A percentile compares a stretch with the other conserved stretches of the same genome.
phyloP scores from a whole-genome alignment of 2,888 invertebrate species.

The Lobophora halterata region DNA sequence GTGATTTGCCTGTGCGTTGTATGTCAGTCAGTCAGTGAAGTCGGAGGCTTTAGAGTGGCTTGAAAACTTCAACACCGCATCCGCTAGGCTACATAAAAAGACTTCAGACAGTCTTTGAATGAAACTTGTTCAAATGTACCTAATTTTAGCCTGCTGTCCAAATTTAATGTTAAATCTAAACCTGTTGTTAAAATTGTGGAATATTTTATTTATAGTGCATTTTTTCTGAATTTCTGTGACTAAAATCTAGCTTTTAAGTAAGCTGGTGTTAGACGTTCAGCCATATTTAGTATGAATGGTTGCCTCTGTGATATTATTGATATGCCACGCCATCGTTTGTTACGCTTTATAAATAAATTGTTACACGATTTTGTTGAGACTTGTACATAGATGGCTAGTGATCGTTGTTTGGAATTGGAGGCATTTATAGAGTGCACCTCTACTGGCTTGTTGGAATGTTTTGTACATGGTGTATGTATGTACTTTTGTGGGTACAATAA shows the following conservation, averaged over 20 bases:
- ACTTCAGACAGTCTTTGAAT: too few relatives aligned
- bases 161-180: conserved; percentile 2
- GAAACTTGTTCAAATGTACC: not conserved
- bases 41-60: too few relatives aligned
- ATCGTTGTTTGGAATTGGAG: conserved; percentile 54
- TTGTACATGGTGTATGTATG: conserved; percentile 62
- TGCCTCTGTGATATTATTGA: conserved; percentile 60
- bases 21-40: too few relatives aligned
- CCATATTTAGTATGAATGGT: conserved; percentile 33
- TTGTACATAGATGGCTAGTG: conserved; percentile 53
- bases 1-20: too few relatives aligned
- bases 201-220: conserved; percentile 6
- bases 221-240: conserved; percentile 9
- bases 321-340: conserved; percentile 41
- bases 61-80: too few relatives aligned
- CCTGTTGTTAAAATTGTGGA: not conserved
- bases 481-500: conserved; percentile 65
- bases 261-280: conserved; percentile 8
- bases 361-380: conserved; percentile 39
- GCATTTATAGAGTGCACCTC: conserved; percentile 58
- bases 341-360: conserved; percentile 40
- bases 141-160: too few relatives aligned
- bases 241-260: conserved; percentile 14
- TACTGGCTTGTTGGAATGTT: conserved; percentile 51
- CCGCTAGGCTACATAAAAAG: too few relatives aligned